phyloP scores from a whole-genome alignment of 1,140 invertebrate species.

The Linepithema humile region DNA sequence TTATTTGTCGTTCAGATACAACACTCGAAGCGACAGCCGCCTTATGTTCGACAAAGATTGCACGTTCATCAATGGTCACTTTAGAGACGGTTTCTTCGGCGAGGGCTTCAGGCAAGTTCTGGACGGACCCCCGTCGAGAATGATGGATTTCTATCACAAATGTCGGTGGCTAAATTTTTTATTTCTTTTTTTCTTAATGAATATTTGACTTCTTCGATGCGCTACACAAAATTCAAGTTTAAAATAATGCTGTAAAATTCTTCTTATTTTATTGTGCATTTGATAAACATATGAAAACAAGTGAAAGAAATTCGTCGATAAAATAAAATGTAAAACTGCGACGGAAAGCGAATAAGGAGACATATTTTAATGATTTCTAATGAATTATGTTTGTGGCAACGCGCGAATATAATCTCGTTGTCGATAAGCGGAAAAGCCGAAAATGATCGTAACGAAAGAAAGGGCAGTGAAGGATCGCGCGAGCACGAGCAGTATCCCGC shows the following conservation, averaged over 20 bases:
- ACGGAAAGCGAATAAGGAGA: neutral
- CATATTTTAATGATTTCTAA: neutral
- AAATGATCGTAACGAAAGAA: conserved; percentile 18
- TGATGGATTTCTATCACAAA: conserved; percentile 66
- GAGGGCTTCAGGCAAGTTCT: neutral
- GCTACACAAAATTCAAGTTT: neutral
- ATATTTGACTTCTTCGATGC: neutral
- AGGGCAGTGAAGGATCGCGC: conserved; percentile 53
- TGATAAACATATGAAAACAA: neutral
- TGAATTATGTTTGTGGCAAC: conserved; percentile 6
- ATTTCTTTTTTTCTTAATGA: neutral
- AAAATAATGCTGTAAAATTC: neutral
- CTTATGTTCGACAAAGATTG: conserved; percentile 28
- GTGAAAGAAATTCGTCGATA: neutral
- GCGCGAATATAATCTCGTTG: neutral
- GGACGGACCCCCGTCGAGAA: conserved; percentile 32
- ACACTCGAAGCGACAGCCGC: conserved; percentile 57
- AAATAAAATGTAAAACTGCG: neutral
- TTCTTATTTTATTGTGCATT: neutral
- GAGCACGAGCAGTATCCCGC: conserved; percentile 66
- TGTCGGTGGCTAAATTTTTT: conserved; percentile 22
- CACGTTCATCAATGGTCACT: conserved; percentile 9
- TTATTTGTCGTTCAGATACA: conserved; percentile 29
- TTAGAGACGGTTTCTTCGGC: conserved; percentile 10
- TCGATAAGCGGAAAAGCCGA: conserved; percentile 33